These are phyloP conservation scores for Himalopsyche tibetana DNA, from an alignment of 2,888 invertebrate genomes.

Conservation along the genomic window DNA sequence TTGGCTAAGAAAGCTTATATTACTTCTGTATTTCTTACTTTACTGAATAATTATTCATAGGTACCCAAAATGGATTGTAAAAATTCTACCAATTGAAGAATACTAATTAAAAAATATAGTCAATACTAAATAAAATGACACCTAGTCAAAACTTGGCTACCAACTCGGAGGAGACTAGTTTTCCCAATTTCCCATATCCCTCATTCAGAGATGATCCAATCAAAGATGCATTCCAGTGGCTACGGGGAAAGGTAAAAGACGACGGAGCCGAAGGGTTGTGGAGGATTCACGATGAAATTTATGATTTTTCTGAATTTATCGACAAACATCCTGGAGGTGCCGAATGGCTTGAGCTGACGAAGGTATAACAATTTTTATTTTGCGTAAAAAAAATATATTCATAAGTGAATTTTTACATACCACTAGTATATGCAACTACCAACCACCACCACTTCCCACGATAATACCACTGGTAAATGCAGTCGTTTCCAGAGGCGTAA, in stretches of 20 bases:
- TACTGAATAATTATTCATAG: too few species aligned
- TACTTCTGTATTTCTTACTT: too few species aligned
- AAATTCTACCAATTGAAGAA: too few species aligned
- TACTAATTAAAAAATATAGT: too few species aligned
- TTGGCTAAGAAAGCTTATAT: too few species aligned
- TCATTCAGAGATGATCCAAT: conserved; percentile 73
- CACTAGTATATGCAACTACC: neutral
- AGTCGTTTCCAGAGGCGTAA: too few species aligned
- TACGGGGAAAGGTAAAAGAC: conserved; percentile 80
- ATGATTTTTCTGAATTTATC: conserved; percentile 89
- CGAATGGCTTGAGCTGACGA: conserved; percentile 84
- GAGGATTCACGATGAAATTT: conserved; percentile 86
- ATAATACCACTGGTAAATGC: too few species aligned
- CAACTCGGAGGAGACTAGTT: conserved; percentile 70
- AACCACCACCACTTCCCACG: too few species aligned
- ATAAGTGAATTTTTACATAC: neutral
- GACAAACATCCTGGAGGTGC: conserved; percentile 90
- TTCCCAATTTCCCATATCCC: conserved; percentile 77
- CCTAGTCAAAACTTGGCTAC: neutral
- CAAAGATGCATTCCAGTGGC: conserved; percentile 77
- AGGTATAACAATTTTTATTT: conserved; percentile 72
- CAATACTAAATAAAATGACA: neutral
- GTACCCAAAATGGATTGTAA: too few species aligned
- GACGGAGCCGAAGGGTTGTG: conserved; percentile 88
- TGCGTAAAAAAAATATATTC: neutral